Base-by-base conservation (phyloP, 64 coral and sea anemone genomes). In the Orbicella faveolata region DNA sequence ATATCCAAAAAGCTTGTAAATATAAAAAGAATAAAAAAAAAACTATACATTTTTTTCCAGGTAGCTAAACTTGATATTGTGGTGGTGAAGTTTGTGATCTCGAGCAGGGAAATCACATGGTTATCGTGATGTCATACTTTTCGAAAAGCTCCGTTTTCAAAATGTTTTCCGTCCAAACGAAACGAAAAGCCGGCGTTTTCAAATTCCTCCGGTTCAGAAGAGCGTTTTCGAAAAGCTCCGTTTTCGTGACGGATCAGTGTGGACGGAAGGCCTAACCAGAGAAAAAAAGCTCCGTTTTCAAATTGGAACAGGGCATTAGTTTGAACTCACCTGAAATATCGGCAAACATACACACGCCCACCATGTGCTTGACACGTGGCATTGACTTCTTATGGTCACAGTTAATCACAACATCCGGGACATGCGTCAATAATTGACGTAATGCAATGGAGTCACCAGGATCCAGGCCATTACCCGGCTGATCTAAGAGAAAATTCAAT, bases 321-420 rank as follows among this genome's bases (percentile, higher is more conserved):
- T 68, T 39, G 39, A 62, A 74, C 55, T 33, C 34, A 99, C 96
- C 96, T 89, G 96, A 99, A 35, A 99, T 99, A 74, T 99, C 96
- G 20, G 96, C 96, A 74, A 99, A 99, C 78, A 99, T 89, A 15
- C 94, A 95, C 23, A 99, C 96, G 11, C 94, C 96, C 2, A 73
- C 23, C 41, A 93, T 62, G 36, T 88, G 93, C 35, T 87, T 90
- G 48, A 95, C 96, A 48, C 95, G 90, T 35, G 96, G 96, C 87
- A 95, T 93, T 37, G 94, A 61, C 63, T 88, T 79, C 17, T 90
- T 96, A 48, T 95, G 96, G 23, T 99, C 96, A 37, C 90, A 95
- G 34, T 93, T 91, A 52, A 99, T 99, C 8, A 99, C 96, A 48
- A 93, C 89, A 87, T 95, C 96, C 30, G 96, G 96, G 53, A 99